Conservation (phyloP, 92 coral and sea anemone species). For the Desmophyllum pertusum region DNA sequence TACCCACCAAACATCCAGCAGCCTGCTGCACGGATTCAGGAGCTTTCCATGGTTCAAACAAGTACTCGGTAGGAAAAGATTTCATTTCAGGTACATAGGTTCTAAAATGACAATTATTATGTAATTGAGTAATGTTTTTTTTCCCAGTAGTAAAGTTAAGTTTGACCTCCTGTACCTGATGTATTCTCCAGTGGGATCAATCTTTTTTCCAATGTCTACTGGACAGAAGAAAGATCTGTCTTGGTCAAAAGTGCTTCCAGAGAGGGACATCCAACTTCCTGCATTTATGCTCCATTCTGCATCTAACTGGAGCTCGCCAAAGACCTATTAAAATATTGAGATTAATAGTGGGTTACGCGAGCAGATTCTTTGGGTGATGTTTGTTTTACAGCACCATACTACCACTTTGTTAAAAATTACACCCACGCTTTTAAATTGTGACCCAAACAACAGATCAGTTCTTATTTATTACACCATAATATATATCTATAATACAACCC, state of each 20-base stretch:
- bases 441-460: no score
- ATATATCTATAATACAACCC: no score
- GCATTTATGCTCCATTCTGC: slow-evolving; percentile 91
- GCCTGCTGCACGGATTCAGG: slow-evolving; percentile 65
- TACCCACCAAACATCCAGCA: slow-evolving; percentile 73
- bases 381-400: no score
- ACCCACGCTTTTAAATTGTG: no score
- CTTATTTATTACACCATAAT: no score
- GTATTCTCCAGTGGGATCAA: slow-evolving; percentile 73
- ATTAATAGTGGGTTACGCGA: no score
- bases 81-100: slow-evolving; percentile 84
- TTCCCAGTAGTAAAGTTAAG: background rate
- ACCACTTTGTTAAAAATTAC: no score
- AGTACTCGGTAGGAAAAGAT: slow-evolving; percentile 46
- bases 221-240: slow-evolving; percentile 70
- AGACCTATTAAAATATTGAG: slow-evolving; percentile 44
- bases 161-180: slow-evolving; percentile 50
- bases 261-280: slow-evolving; percentile 79
- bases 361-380: no score
- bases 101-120: slow-evolving; percentile 17
- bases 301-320: slow-evolving; percentile 82
- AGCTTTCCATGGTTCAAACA: slow-evolving; percentile 91
- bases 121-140: background rate
- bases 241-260: slow-evolving; percentile 73
- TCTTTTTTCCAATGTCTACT: slow-evolving; percentile 70